These are phyloP conservation scores for Drosophila mulleri DNA, from an alignment of 2,888 invertebrate genomes.

Conservation along the genomic window DNA sequence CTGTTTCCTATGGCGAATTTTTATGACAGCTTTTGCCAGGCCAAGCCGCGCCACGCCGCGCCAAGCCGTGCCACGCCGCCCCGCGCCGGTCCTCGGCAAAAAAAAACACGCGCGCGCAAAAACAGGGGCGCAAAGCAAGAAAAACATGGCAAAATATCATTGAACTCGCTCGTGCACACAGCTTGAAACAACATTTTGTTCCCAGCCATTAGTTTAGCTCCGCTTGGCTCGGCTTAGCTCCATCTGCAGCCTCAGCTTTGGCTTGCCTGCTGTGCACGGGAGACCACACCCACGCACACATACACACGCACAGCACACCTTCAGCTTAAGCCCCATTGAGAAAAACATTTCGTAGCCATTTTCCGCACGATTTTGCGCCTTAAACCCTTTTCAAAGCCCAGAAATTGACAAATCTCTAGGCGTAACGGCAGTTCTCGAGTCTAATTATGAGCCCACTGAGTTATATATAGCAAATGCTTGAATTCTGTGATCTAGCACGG, in stretches of 20 bases:
- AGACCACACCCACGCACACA: conserved; percentile 1
- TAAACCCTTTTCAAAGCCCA: conserved; percentile 50
- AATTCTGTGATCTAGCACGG: too few species aligned
- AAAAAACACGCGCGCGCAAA: conserved; percentile 2
- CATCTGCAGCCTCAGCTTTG: neutral
- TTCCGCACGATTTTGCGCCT: conserved; percentile 68
- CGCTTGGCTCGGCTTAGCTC: conserved; percentile 16
- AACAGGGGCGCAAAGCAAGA: conserved; percentile 9
- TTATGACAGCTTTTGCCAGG: conserved; percentile 76
- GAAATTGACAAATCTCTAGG: conserved; percentile 48
- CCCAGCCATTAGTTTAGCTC: conserved; percentile 71
- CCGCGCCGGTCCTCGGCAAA: neutral
- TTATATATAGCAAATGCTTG: too few species aligned
- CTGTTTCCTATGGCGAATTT: conserved; percentile 70
- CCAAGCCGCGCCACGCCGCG: conserved; percentile 4
- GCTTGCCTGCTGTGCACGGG: conserved; percentile 46
- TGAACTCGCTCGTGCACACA: conserved; percentile 75
- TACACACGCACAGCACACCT: conserved; percentile 22
- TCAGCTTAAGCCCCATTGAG: conserved; percentile 4
- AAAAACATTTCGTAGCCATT: conserved; percentile 51
- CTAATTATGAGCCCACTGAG: conserved; percentile 40
- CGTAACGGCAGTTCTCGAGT: conserved; percentile 6
- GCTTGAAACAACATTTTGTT: conserved; percentile 78
- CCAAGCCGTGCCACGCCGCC: too few species aligned
- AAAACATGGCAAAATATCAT: conserved; percentile 62